Conservation (phyloP, 2,888 invertebrate species). For the Tipula unca region DNA sequence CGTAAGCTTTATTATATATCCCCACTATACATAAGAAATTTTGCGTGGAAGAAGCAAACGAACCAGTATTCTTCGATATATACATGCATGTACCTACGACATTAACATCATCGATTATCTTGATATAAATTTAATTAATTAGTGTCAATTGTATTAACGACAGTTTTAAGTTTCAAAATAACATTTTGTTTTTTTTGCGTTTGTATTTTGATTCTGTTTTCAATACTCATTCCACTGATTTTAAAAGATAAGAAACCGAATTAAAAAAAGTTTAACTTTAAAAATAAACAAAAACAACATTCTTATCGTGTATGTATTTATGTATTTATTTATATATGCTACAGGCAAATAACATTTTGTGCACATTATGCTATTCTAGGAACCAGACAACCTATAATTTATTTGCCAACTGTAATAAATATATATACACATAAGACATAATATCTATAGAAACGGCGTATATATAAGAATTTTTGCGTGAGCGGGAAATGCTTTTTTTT, state of each 20-base stretch:
- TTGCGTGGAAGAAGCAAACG: background rate
- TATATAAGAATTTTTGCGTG: background rate
- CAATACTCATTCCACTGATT: background rate
- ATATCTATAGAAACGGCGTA: background rate
- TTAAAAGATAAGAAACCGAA: background rate
- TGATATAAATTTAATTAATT: slow-evolving; percentile 14
- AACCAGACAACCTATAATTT: background rate
- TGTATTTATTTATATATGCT: background rate
- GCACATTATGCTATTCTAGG: background rate
- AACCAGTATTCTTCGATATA: background rate
- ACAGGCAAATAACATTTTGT: background rate
- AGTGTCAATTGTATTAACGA: slow-evolving; percentile 14
- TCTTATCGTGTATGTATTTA: background rate
- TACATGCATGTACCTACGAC: background rate
- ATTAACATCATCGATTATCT: background rate
- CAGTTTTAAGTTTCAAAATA: background rate
- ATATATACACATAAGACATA: background rate
- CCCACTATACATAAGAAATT: background rate
- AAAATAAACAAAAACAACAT: background rate
- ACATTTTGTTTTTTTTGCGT: background rate
- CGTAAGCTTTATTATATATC: background rate
- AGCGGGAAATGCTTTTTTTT: background rate
- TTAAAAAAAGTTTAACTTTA: background rate
- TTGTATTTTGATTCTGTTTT: background rate
- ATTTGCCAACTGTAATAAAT: background rate